A percentile compares a stretch with the other conserved stretches of the same genome.
Evolutionary conservation across 2,113 vertebrate genomes (phyloP).

Genomic region (Pterocles orientalis): DNA sequence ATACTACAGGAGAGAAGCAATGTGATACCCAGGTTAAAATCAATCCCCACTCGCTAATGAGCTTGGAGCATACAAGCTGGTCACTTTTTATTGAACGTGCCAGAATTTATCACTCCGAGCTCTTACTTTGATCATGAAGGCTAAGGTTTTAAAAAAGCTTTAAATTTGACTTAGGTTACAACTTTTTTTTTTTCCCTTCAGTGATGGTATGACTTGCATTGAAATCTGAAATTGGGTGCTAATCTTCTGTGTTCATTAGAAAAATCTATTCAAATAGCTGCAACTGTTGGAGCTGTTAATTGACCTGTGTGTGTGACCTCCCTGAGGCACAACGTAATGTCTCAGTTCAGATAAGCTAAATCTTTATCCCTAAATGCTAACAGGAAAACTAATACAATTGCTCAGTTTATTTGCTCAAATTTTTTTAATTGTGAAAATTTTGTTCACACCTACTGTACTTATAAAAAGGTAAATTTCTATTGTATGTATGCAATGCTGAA

Average conservation of each 20-base stretch:
- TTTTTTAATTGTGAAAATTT: background rate
- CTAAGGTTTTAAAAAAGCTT: background rate
- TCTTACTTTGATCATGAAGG: background rate
- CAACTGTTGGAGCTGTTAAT: slow-evolving; percentile 20
- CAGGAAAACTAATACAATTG: background rate
- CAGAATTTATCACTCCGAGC: background rate
- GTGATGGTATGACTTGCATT: background rate
- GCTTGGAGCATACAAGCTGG: background rate
- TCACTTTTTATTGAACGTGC: background rate
- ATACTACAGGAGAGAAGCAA: background rate
- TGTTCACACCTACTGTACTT: background rate
- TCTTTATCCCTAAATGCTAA: background rate
- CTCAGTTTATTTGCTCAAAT: background rate
- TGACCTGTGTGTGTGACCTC: slow-evolving; percentile 23
- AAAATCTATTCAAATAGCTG: slow-evolving; percentile 1
- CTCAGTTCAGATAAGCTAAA: background rate
- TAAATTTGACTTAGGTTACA: background rate
- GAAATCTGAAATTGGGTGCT: background rate
- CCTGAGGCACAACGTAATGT: background rate
- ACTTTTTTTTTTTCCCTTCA: accelerated
- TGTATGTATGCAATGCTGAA: background rate
- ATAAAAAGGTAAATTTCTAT: background rate
- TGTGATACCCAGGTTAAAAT: background rate
- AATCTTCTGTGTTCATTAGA: background rate
- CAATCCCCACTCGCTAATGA: background rate